Evolutionary conservation across 2,113 vertebrate species (phyloP), one percentile per base, ranked within the genome.

Genomic region (Marcusenius ussheri): DNA sequence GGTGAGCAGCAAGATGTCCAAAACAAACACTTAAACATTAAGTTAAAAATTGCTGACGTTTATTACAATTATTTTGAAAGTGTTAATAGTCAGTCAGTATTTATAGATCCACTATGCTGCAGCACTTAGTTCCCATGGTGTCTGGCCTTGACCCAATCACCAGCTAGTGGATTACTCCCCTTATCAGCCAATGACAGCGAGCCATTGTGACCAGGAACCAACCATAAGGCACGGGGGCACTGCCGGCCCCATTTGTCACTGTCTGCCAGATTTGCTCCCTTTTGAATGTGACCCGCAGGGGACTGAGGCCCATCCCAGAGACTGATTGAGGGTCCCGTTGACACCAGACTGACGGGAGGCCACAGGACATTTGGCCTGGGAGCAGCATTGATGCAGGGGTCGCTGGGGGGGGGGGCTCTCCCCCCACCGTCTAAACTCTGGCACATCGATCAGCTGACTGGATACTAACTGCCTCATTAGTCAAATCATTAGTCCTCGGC

Each of bases 391-490:
- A 87, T 53, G 50, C 17, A 39, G 87, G 24, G 89, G 46, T 84
- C 42, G 53, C 47, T 62, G 5, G 42, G 24, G 50, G 45, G 85
- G 50, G 27, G 47, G 39, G 39, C 15, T 47, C 56, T 46, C 1
- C 87, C 56, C 51, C 93, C 87, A 88, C 91, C 90, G 31, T 93
- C 96, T 94, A 93, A 92, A 93, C 91, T 6, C 93, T 90, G 91
- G 93, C 93, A 93, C 95, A 94, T 93, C 95, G 96, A 95, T 97
- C 95, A 96, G 95, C 95, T 95, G 91, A 96, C 96, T 94, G 95
- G 96, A 97, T 95, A 93, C 95, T 97, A 97, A 97, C 97, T 95
- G 96, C 97, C 97, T 98, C 97, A 98, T 98, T 97, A 98, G 96
- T 96, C 96, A 96, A 95, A 96, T 97, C 96, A 97, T 98, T 97